Evolutionary conservation across 1,140 invertebrate species (phyloP), one percentile per base, ranked within the genome.

Genomic region (Zeugodacus cucurbitae): DNA sequence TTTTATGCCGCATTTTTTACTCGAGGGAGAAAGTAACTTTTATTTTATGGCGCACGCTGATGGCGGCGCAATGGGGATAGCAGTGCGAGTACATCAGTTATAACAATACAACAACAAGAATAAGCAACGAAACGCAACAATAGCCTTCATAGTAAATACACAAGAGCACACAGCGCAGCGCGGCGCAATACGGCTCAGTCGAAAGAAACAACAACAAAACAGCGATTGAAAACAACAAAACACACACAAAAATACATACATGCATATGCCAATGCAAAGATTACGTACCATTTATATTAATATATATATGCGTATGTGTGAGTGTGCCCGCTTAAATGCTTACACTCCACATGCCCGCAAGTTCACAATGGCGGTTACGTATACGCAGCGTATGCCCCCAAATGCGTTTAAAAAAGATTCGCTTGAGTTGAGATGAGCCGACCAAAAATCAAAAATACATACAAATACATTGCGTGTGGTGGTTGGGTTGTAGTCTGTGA

Each of bases 41-140:
- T 92, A 92, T 92, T 92, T 92, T 92, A 92, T 92, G 91, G 90
- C 90, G 86, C 89, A 91, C 86, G 90, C 91, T 92, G 91, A 92
- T 92, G 91, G 90, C 89, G 90, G 88, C 91, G 89, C 90, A 58
- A 37, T 86, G 85, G 54, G 85, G 85, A 86, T 86, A 86, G 14
- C 8, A 54, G n/a, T n/a, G 29, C 62, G 22, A 85, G 7, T 59
- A 86, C n/a, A 58, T 59, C 32, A 86, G 34, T 37, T 37, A 74
- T 32, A 37, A 37, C 85, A 22, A 32, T 34, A 86, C 54, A 86
- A 58, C 29, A 86, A 58, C 22, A 57, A 86, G 7, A n/a, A 82
- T 41, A 82, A 44, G 7, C 11, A 37, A 1, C 26, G 44, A 54
- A 37, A 86, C 17, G n/a, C 26, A 59, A 59, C 37, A 86, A 86